Base-by-base conservation (phyloP, 2,888 invertebrate genomes). In the Xylota sylvarum region DNA sequence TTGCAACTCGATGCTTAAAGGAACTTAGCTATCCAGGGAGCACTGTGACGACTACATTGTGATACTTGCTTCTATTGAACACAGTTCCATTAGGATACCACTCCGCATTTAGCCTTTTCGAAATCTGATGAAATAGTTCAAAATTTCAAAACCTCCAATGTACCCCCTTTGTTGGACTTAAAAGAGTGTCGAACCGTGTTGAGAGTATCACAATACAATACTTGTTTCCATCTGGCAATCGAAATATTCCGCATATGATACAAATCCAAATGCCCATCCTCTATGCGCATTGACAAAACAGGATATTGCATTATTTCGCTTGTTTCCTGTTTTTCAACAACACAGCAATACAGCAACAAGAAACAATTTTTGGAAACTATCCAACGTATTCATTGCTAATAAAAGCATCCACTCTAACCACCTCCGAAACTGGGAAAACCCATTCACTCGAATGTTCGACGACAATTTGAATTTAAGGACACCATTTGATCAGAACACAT, bases 241-340 rank as follows among this genome's bases (percentile, higher is more conserved):
- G 67, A 62, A 67, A 83, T 73, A 55, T 73, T 67, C 43, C 46
- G 12, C 60, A 60, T 67, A 67, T 67, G 62, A 84, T 67, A 43
- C 50, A 60, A 69, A 65, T 40, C 40, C 62, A 50, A 73, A 62
- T 73, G 30, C 64, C 64, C 50, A 37, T 32, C 46, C 69, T 30
- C 69, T 30, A 67, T 81, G 76, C 76, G 76, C 84, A 64, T 56
- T 80, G 55, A 58, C 64, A 62, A 40, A 62, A 76, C 76, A 69
- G 85, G 85, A 85, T 85, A 85, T 85, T 81, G 81, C 76, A 85
- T 85, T 85, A 72, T n/a, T 85, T 81, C 80, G 70, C 76, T 76
- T 70, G 85, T 72, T 72, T 76, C 81, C 64, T 30, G 84, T 55
- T 85, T 55, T 76, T 72, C 70, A 78, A 82, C 43, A 73, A 55